Percentiles rank a stretch among this genome's conserved stretches.
Evolutionary conservation across 2,888 invertebrate genomes (phyloP).

Genomic region (Schizaphis graminum): DNA sequence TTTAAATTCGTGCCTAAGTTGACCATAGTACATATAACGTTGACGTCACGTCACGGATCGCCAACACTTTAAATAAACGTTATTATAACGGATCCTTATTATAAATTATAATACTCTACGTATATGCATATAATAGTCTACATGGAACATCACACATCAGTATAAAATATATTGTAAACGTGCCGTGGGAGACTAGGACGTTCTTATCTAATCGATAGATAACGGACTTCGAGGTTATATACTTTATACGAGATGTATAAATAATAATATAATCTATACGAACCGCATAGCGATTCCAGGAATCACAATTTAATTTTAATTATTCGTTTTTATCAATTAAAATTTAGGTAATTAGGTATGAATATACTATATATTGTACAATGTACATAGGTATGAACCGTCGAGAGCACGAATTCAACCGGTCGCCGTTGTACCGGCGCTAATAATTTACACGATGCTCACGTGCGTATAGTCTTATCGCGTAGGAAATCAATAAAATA

Average conservation of each 20-base stretch:
- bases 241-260: neutral
- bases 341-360: neutral
- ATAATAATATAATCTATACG: conserved; percentile 19
- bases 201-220: conserved; percentile 19
- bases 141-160: neutral
- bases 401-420: neutral
- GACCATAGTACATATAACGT: neutral
- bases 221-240: conserved; percentile 38
- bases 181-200: neutral
- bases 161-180: neutral
- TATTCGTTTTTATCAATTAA: conserved; percentile 52
- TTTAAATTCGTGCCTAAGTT: neutral
- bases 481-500: neutral
- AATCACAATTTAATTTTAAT: conserved; percentile 30
- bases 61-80: neutral
- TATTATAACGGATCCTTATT: neutral
- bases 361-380: neutral
- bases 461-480: conserved; percentile 7
- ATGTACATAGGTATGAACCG: neutral
- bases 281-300: conserved; percentile 11
- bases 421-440: conserved; percentile 34
- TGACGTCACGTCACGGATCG: neutral
- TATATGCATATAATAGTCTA: neutral
- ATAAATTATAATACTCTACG: neutral
- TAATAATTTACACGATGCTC: neutral